These are phyloP conservation scores for Phenacoccus solenopsis DNA, from an alignment of 1,140 invertebrate species.

Conservation along the genomic window DNA sequence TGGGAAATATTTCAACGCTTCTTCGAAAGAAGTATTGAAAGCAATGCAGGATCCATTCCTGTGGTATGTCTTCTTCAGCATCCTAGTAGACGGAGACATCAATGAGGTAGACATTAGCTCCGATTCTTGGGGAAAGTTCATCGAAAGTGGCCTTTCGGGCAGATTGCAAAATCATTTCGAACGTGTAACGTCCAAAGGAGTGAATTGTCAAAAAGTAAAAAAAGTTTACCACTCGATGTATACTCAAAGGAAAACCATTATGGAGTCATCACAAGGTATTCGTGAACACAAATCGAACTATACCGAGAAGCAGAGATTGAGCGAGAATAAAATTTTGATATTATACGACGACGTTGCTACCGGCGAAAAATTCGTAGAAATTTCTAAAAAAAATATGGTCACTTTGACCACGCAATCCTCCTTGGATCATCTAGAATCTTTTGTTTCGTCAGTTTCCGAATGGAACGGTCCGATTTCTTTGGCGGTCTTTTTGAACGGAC, in stretches of 20 bases:
- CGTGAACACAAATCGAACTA: background rate
- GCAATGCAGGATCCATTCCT: background rate
- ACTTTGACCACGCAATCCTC: slow-evolving; percentile 67
- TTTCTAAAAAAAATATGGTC: background rate
- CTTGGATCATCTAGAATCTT: slow-evolving; percentile 59
- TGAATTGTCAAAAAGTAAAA: background rate
- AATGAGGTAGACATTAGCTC: background rate
- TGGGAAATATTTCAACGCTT: background rate
- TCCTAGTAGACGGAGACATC: background rate
- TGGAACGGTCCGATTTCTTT: slow-evolving; percentile 80
- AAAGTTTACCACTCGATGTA: background rate
- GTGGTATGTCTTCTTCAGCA: background rate
- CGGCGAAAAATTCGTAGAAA: background rate
- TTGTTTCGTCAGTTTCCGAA: slow-evolving; percentile 57
- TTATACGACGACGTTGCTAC: background rate
- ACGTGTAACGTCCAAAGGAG: background rate
- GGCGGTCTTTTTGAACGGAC: slow-evolving; percentile 49
- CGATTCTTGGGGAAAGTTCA: background rate
- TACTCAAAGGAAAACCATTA: background rate
- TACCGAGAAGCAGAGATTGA: background rate
- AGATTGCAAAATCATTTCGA: background rate
- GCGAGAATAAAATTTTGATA: background rate
- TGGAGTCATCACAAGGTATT: background rate
- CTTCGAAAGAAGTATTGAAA: background rate
- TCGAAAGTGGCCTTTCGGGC: too few relatives aligned